These are phyloP conservation scores for Drosophila nr. medialis DNA, from an alignment of 2,888 invertebrate genomes.

Conservation along the genomic window DNA sequence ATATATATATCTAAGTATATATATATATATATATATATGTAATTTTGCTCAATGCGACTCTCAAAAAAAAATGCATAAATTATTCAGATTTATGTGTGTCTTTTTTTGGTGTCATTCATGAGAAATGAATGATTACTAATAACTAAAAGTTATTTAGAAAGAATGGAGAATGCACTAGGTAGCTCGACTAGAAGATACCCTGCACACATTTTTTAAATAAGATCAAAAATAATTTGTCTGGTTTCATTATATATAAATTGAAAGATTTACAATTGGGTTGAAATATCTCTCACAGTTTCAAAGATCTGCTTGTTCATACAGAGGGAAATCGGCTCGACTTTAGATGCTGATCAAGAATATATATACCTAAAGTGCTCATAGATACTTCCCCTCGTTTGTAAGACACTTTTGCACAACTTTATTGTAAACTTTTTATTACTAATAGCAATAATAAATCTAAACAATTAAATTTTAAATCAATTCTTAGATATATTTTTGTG, in stretches of 20 bases:
- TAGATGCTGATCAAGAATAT: not conserved
- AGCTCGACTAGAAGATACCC: not conserved
- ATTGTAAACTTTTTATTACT: not conserved
- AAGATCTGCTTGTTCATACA: not conserved
- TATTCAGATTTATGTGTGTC: not conserved
- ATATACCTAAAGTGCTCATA: not conserved
- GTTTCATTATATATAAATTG: not conserved
- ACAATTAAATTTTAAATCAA: not conserved
- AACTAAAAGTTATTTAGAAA: not conserved
- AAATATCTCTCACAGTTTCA: not conserved
- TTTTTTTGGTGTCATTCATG: not conserved
- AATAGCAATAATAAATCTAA: not conserved
- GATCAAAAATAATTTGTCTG: not conserved
- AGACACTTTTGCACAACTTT: not conserved
- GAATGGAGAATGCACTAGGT: accelerated
- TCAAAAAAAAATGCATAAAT: not conserved
- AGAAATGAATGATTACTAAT: not conserved
- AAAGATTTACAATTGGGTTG: not conserved
- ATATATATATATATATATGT: not conserved
- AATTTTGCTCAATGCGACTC: not conserved
- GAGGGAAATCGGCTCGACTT: not conserved
- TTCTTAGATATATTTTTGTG: not conserved
- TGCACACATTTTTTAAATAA: not conserved
- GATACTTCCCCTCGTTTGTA: not conserved
- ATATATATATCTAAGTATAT: not conserved